Percentiles rank a stretch among this genome's conserved stretches.
Evolutionary conservation across 1,140 invertebrate species (phyloP).

Genomic region (Pachyrhynchus sulphureomaculatus): DNA sequence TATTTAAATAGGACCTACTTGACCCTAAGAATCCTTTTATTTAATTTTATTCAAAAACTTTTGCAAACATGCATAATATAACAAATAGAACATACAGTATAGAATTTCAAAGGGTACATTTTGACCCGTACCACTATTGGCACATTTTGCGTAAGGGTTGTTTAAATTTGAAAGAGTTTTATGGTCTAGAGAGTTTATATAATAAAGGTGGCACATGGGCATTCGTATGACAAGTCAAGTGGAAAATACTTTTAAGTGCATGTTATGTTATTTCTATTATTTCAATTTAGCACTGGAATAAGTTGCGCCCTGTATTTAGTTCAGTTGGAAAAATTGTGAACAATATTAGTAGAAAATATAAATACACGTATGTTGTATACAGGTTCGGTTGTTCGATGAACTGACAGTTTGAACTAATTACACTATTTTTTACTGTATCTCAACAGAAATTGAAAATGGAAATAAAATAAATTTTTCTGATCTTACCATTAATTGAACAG

Average conservation of each 20-base stretch:
- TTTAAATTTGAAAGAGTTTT: slow-evolving; percentile 3
- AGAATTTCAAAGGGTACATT: slow-evolving; percentile 20
- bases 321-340: no score
- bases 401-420: no score
- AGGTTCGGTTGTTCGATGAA: no score
- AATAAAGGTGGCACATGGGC: slow-evolving; percentile 11
- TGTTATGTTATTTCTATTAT: no score
- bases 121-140: slow-evolving; percentile 14
- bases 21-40: neutral
- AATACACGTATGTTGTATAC: no score
- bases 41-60: slow-evolving; percentile 21
- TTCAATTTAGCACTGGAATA: no score
- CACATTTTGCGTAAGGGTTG: slow-evolving; percentile 23
- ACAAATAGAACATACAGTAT: slow-evolving; percentile 9
- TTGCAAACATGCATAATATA: slow-evolving; percentile 14
- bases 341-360: no score
- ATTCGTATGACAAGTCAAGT: neutral
- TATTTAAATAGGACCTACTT: slow-evolving; percentile 1
- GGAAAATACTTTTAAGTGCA: neutral
- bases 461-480: no score
- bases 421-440: no score
- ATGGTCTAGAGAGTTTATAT: slow-evolving; percentile 13
- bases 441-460: no score
- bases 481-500: no score
- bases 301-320: no score